phyloP scores from a whole-genome alignment of 2,113 vertebrate genomes.

The Pitta sordida region DNA sequence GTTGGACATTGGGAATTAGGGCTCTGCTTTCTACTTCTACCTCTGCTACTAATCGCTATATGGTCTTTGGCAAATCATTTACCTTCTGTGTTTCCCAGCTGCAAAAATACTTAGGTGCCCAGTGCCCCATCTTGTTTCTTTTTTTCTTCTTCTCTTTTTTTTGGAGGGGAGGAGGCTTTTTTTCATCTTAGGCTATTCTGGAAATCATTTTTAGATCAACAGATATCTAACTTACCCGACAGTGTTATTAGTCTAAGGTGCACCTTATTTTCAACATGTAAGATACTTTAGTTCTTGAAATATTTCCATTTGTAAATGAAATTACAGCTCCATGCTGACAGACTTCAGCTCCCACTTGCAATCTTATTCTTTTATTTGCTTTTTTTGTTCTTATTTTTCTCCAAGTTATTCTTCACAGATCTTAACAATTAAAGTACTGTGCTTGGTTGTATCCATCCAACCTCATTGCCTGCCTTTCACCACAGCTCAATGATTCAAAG shows the following conservation, averaged over 20 bases:
- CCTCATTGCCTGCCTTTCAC: background rate
- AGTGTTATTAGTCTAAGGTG: background rate
- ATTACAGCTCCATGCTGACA: background rate
- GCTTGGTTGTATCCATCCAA: background rate
- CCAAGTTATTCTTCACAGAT: background rate
- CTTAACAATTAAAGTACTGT: background rate
- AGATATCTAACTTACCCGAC: background rate
- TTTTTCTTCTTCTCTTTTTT: background rate
- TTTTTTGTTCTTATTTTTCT: background rate
- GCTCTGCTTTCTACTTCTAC: background rate
- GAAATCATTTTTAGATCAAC: background rate
- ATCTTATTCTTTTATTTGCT: background rate
- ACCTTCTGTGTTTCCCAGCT: background rate
- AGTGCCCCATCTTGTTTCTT: background rate
- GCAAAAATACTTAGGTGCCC: background rate
- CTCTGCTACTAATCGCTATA: background rate
- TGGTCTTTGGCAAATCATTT: background rate
- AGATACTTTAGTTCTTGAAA: background rate
- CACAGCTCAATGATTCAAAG: background rate
- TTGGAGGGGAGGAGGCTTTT: too few relatives aligned
- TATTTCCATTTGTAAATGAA: background rate
- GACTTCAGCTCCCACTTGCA: background rate
- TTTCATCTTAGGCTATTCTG: background rate
- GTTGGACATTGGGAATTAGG: background rate
- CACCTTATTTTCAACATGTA: background rate